Evolutionary conservation across 2,888 invertebrate genomes (phyloP), one percentile per base, ranked within the genome.

Genomic region (Blastobasis adustella): DNA sequence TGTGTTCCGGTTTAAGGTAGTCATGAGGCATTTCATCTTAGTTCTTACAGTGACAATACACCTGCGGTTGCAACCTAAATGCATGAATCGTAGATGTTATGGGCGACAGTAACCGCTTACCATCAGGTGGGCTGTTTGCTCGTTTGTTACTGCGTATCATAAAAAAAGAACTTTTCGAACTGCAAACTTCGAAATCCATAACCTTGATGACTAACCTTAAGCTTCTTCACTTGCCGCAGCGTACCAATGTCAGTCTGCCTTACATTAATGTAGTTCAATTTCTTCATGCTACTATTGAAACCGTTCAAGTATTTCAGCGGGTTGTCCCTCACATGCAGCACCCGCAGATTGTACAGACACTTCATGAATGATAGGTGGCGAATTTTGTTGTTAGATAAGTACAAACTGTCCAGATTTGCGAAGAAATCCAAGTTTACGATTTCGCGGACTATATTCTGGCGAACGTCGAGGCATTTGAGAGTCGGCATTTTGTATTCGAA

Each of bases 301-400:
- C 91, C 91, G 39, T 89, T 75, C 8, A 92, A 65, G 45, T 79
- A 73, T 47, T 73, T 83, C 53, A 92, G 82, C 8, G 86, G 89
- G 75, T 96, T 96, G 46, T 90, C 89, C 0, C 95, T 90, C 41
- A 96, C 73, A 66, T 96, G 95, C 9, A 96, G 76, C 10, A 93
- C 90, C 55, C 91, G 90, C 54, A 96, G 74, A 62, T 91, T 90
- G 0, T 71, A 67, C 60, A 94, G 81, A 44, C 73, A 81, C 10
- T 90, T 88, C n/a, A 95, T 61, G 4, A 92, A 92, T 44, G 89
- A 83, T n/a, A 95, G 66, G 23, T 69, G 80, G 0, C 82, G 83
- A 47, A 96, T 91, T 43, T 92, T 92, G 73, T 96, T 96, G 50
- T 93, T 91, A 47, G 93, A 94, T 53, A 96, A 75, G 73, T 95